Base-by-base conservation (phyloP, 37 sponge, comb jelly and placozoan genomes). In the Eunapius fragilis region DNA sequence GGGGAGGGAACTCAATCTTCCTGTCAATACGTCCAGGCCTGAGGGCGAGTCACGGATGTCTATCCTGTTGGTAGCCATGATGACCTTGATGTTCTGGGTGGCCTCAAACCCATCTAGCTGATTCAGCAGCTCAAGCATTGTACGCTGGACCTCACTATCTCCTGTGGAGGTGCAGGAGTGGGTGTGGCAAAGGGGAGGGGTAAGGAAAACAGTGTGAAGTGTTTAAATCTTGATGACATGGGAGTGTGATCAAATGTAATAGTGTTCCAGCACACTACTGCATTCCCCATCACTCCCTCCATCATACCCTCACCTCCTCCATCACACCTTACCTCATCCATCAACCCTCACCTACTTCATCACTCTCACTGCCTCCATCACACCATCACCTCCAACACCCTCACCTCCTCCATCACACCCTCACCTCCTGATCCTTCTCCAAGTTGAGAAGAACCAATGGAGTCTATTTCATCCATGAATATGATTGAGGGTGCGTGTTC, bases 401-500 rank as follows among this genome's bases (percentile, higher is more conserved):
- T n/a, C n/a, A n/a, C n/a, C n/a, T n/a, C n/a, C 28, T 10, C 73
- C 14, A 25, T 12, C 32, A 1, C 11, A 10, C 73, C 0, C 81
- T 84, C 31, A 96, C 97, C 93, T 74, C 96, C 96, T 69, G 94
- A 93, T 14, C 96, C 94, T 23, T 92, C 93, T 26, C 93, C 96
- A 31, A 97, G 87, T 25, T 97, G 80, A 4, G 99, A 96, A 2
- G 99, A 97, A 6, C 99, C 99, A 45, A 98, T 98, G 33, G 97
- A 97, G 69, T 98, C 99, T 78, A 98, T 98, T 75, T 98, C 99
- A 71, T 98, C 99, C 99, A 98, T 98, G 86, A 98, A 98, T 80
- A 98, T 98, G 35, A 98, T 98, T 0, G 97, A 97, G 26, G 99
- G 99, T 26, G 99, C 99, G 78, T 98, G 99, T 47, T 98, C 99